A percentile compares a stretch with the other conserved stretches of the same genome.
phyloP scores from a whole-genome alignment of 2,113 vertebrate species.

The Siniperca knerii region DNA sequence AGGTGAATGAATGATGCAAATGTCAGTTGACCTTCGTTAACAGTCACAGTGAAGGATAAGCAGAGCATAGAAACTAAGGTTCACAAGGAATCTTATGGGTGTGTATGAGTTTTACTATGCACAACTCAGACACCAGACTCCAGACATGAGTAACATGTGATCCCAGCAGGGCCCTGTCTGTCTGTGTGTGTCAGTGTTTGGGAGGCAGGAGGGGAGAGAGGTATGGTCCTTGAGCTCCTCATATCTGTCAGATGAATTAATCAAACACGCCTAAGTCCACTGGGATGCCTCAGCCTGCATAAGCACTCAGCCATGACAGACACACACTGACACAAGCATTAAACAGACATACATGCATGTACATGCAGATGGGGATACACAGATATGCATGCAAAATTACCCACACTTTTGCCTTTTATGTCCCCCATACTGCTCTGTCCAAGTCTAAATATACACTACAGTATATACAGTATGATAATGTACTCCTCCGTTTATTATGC shows the following conservation, averaged over 20 bases:
- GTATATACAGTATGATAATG: neutral
- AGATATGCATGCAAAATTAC: slow-evolving; percentile 2
- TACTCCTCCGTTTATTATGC: slow-evolving; percentile 6
- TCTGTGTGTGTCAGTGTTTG: slow-evolving; percentile 37
- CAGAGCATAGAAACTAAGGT: slow-evolving; percentile 1
- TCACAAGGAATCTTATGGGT: neutral
- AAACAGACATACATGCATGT: slow-evolving; percentile 17
- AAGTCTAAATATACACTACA: neutral
- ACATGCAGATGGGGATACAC: slow-evolving; percentile 13
- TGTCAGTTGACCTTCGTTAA: slow-evolving; percentile 12
- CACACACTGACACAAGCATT: slow-evolving; percentile 30
- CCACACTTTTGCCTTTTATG: neutral
- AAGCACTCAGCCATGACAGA: slow-evolving; percentile 63
- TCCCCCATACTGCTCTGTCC: neutral
- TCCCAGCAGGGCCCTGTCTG: slow-evolving; percentile 45
- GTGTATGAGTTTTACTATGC: slow-evolving; percentile 22
- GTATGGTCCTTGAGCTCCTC: slow-evolving; percentile 40
- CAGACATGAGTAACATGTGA: slow-evolving; percentile 44
- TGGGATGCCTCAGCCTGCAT: slow-evolving; percentile 46
- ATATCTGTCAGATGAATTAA: slow-evolving; percentile 76
- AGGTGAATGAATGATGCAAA: slow-evolving; percentile 13
- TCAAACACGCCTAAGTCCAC: slow-evolving; percentile 53
- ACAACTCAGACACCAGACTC: slow-evolving; percentile 46
- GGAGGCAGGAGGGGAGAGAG: slow-evolving; percentile 27
- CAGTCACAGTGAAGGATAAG: slow-evolving; percentile 21